Evolutionary conservation across 2,113 vertebrate genomes (phyloP).

Genomic region (Lepus timidus): DNA sequence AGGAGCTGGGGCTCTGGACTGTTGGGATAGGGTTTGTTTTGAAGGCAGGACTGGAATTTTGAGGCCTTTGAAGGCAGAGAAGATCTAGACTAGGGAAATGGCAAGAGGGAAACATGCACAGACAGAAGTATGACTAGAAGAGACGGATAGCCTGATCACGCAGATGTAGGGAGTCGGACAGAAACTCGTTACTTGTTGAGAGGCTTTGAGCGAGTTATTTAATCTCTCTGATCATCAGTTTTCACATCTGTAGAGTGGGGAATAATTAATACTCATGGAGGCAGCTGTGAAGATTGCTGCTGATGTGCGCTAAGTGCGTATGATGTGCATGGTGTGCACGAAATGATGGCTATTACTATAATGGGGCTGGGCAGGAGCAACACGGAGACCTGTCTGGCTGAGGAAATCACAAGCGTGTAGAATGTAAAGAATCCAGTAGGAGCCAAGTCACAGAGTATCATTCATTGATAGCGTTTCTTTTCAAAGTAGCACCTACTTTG

Average conservation of each 20-base stretch:
- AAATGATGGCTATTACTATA: not conserved
- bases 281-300: not conserved
- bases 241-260: not conserved
- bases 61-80: not conserved
- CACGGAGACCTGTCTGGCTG: not conserved
- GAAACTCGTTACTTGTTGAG: not conserved
- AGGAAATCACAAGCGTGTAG: not conserved
- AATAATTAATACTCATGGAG: not conserved
- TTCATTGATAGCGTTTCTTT: not conserved
- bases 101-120: not conserved
- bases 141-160: not conserved
- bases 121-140: not conserved
- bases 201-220: not conserved
- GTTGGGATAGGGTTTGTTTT: no score
- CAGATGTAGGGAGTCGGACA: not conserved
- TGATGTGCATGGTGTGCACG: not conserved
- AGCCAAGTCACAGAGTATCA: not conserved
- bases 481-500: not conserved
- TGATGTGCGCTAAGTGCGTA: not conserved
- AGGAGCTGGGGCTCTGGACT: not conserved
- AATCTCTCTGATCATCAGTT: not conserved
- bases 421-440: not conserved
- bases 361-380: not conserved
- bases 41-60: not conserved
- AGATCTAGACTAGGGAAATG: not conserved